Conservation (phyloP, 2,797 vertebrate genomes). For the Loriculus beryllinus region DNA sequence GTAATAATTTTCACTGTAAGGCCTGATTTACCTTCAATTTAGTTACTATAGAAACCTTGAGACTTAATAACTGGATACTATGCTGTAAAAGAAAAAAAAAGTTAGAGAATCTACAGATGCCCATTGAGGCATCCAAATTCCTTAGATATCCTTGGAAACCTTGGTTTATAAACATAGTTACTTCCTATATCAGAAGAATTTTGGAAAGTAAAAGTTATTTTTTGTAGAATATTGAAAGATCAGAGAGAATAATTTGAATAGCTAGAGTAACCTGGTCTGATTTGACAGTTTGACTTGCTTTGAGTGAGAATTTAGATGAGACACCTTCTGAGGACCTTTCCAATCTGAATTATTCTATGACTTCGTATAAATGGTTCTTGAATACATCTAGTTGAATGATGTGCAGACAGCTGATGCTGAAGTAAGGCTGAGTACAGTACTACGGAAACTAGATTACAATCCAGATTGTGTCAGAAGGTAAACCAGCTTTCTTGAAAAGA, state of each 20-base stretch:
- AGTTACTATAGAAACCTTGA: not conserved
- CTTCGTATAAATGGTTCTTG: not conserved
- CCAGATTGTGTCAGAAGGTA: not conserved
- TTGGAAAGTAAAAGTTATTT: not conserved
- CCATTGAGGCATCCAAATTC: not conserved
- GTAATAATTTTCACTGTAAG: not conserved
- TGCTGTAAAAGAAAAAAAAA: not conserved
- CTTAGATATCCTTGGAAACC: not conserved
- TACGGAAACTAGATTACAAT: not conserved
- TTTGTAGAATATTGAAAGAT: not conserved
- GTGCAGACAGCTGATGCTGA: too few species aligned
- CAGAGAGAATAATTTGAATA: not conserved
- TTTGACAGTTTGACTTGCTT: not conserved
- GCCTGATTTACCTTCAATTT: not conserved
- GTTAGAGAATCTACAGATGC: not conserved
- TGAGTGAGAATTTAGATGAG: not conserved
- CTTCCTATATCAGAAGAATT: not conserved
- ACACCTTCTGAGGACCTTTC: not conserved
- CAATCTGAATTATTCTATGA: not conserved
- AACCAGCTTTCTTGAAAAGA: not conserved
- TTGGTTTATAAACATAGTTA: not conserved
- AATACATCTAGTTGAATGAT: not conserved
- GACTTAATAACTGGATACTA: not conserved
- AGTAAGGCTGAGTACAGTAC: not conserved
- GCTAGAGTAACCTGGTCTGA: not conserved